Evolutionary conservation across 2,888 invertebrate species (phyloP).

Genomic region (Tetramorium bicarinatum): DNA sequence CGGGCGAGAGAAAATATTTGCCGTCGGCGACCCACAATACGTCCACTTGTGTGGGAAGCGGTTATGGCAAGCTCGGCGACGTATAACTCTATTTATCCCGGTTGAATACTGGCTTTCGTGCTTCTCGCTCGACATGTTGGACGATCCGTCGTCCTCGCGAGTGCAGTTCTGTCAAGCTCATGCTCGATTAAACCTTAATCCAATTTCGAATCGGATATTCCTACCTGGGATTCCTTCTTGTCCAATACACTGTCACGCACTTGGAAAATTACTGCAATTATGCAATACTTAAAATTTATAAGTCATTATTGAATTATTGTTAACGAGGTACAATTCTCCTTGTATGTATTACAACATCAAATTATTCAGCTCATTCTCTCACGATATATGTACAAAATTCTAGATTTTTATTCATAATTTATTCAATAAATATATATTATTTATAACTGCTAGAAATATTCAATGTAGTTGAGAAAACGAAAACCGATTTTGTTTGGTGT

Average conservation of each 20-base stretch:
- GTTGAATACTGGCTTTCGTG: constrained; percentile 57
- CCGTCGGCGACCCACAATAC: constrained; percentile 61
- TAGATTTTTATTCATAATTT: background rate
- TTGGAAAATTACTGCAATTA: background rate
- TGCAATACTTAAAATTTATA: background rate
- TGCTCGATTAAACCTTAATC: constrained; percentile 61
- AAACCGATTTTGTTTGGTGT: too few species aligned
- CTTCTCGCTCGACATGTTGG: constrained; percentile 53
- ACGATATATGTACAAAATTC: too few species aligned
- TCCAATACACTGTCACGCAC: background rate
- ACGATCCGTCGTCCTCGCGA: constrained; percentile 44
- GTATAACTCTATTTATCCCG: constrained; percentile 66
- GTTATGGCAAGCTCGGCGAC: constrained; percentile 54
- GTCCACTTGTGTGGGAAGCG: constrained; percentile 70
- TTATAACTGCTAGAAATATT: background rate
- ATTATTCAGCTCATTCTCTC: too few species aligned
- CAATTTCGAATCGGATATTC: constrained; percentile 35
- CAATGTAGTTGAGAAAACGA: too few species aligned
- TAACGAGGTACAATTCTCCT: background rate
- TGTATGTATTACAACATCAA: too few species aligned
- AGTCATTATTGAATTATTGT: background rate
- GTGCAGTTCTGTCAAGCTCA: constrained; percentile 43
- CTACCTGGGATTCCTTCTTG: background rate
- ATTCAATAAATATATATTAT: background rate
- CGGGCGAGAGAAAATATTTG: constrained; percentile 74